Percentiles rank a stretch among this genome's conserved stretches.
Evolutionary conservation across 2,888 invertebrate species (phyloP).

Genomic region (Athalia cordata): DNA sequence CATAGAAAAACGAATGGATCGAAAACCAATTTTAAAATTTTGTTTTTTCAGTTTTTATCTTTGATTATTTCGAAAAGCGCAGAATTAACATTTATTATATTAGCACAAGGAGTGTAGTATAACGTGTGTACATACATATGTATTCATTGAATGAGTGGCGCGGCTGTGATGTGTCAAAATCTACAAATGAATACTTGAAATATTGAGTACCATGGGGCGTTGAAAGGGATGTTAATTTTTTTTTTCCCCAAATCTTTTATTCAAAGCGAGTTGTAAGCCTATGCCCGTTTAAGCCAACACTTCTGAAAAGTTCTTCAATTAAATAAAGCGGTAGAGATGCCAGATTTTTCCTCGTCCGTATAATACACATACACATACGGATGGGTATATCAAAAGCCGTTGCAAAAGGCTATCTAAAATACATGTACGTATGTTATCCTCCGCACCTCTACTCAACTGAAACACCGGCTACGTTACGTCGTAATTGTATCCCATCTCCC

Average conservation of each 20-base stretch:
- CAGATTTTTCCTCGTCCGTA: slow-evolving; percentile 6
- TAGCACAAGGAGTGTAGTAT: too few species aligned
- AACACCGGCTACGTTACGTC: slow-evolving; percentile 21
- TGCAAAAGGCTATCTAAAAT: slow-evolving; percentile 17
- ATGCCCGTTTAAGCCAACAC: slow-evolving; percentile 32
- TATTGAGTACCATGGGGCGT: slow-evolving; percentile 28
- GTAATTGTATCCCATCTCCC: slow-evolving; percentile 4
- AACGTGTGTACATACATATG: neutral
- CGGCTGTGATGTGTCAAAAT: slow-evolving; percentile 37
- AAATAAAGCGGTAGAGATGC: slow-evolving; percentile 29
- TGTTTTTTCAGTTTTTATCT: too few species aligned
- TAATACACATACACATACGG: neutral
- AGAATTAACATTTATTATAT: too few species aligned
- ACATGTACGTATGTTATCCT: neutral
- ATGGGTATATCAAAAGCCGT: neutral
- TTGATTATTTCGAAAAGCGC: too few species aligned
- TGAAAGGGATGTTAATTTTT: slow-evolving; percentile 41
- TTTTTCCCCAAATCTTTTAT: slow-evolving; percentile 28
- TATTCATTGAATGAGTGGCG: neutral
- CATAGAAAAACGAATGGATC: too few species aligned
- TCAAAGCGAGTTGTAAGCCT: slow-evolving; percentile 22
- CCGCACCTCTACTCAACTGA: slow-evolving; percentile 6
- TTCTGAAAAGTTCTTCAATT: slow-evolving; percentile 41
- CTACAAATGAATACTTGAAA: slow-evolving; percentile 37
- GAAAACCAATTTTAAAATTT: too few species aligned